Evolutionary conservation across 1,140 invertebrate genomes (phyloP), one percentile per base, ranked within the genome.

Genomic region (Tetramorium simillimum): DNA sequence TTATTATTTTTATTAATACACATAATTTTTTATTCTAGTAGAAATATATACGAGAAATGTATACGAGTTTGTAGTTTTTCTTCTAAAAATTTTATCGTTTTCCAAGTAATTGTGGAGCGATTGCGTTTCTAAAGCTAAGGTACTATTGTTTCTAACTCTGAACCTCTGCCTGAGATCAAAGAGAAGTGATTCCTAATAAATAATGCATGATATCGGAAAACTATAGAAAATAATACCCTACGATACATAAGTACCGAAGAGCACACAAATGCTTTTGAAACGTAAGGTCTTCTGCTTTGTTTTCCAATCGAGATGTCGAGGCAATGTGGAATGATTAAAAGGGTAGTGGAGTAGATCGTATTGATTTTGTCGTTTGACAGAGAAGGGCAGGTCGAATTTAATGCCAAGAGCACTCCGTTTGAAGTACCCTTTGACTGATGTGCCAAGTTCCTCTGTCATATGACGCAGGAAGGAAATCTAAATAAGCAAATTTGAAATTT

Each of bases 181-280:
- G 51, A 73, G 53, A 82, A 46, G 24, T 46, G 53, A 40, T 60
- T 33, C 40, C n/a, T 60, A 46, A 84, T 84, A 60, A 75, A 84
- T 84, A 75, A 84, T 84, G 43, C 69, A 84, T 84, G 69, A 49
- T 73, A 84, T 75, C 69, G 67, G 69, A 37, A 75, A 60, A n/a
- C 80, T 46, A 40, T 46, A 60, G 40, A 33, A 40, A 73, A 82
- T 82, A 73, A 62, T 75, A 84, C 28, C 40, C 28, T 49, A 28
- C 69, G 40, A 10, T 49, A 21, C 14, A 4, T 33, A 33, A 33
- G 49, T 67, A 46, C 3, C 24, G n/a, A 60, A 49, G 33, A 81
- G 78, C 24, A 43, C 63, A 46, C 14, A 70, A 67, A 69, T 28
- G 37, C 40, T 75, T 40, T 60, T 62, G 40, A 24, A 46, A 75